Conservation (phyloP, 1,140 invertebrate species). For the Zaprionus lachaisei region DNA sequence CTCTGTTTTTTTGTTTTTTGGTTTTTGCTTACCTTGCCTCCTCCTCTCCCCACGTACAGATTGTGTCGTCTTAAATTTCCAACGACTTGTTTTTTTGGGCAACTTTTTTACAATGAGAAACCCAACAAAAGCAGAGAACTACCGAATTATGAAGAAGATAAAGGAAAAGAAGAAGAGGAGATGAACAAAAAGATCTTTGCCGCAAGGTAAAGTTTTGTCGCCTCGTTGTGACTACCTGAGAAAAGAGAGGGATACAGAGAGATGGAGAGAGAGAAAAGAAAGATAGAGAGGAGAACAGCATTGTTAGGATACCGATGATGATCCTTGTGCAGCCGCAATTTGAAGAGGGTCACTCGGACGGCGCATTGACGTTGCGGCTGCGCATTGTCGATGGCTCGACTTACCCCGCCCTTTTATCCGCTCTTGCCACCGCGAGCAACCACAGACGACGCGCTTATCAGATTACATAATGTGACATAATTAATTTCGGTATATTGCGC, state of each 20-base stretch:
- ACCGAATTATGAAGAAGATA: slow-evolving; percentile 34
- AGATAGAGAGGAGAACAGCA: not conserved
- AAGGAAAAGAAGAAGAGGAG: not conserved
- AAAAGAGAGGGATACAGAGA: not conserved
- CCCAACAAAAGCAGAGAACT: slow-evolving; percentile 42
- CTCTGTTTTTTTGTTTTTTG: slow-evolving; percentile 5
- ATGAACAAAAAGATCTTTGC: slow-evolving; percentile 38
- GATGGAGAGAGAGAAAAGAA: slow-evolving; percentile 4
- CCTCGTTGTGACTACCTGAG: slow-evolving; percentile 35
- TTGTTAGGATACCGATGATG: slow-evolving; percentile 19
- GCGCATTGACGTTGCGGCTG: slow-evolving; percentile 65
- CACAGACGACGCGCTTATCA: slow-evolving; percentile 68
- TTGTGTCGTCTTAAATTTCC: slow-evolving; percentile 45
- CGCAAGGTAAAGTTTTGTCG: slow-evolving; percentile 35
- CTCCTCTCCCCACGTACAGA: not conserved
- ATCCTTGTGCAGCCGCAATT: slow-evolving; percentile 36
- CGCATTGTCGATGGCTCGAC: slow-evolving; percentile 46
- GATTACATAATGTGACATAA: slow-evolving; percentile 84
- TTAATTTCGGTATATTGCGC: slow-evolving; percentile 67
- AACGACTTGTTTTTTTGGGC: not conserved
- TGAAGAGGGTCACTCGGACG: slow-evolving; percentile 57
- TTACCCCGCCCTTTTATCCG: slow-evolving; percentile 6
- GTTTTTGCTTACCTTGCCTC: not conserved
- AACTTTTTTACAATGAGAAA: slow-evolving; percentile 47
- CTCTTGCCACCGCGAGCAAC: slow-evolving; percentile 19